These are phyloP conservation scores for Aromia moschata DNA, from an alignment of 2,888 invertebrate species.

Conservation along the genomic window DNA sequence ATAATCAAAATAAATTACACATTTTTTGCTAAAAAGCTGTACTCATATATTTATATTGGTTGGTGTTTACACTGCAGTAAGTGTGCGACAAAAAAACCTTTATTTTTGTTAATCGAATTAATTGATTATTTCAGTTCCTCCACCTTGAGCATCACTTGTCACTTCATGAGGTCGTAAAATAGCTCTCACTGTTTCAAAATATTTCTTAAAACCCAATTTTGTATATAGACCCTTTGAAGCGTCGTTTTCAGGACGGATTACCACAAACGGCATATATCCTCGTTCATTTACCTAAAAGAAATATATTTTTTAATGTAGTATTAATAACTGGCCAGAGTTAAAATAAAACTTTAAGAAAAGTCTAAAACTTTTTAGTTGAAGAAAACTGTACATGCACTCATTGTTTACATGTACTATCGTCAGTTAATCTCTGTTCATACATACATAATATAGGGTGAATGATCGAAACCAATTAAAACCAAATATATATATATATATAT, in stretches of 20 bases:
- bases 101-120: too few species aligned
- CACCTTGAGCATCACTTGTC: slow-evolving; percentile 51
- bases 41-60: too few species aligned
- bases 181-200: slow-evolving; percentile 83
- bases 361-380: background rate
- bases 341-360: background rate
- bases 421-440: background rate
- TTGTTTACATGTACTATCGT: background rate
- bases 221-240: slow-evolving; percentile 85
- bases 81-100: too few species aligned
- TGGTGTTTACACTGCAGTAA: too few species aligned
- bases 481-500: too few species aligned
- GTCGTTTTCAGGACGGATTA: slow-evolving; percentile 87
- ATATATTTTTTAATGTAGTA: background rate
- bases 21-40: too few species aligned
- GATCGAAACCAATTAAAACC: too few species aligned
- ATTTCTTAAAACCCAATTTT: slow-evolving; percentile 83
- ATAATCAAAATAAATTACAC: too few species aligned
- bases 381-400: background rate
- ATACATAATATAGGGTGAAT: too few species aligned
- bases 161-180: slow-evolving; percentile 71
- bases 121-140: too few species aligned
- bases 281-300: slow-evolving; percentile 53
- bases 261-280: slow-evolving; percentile 84
- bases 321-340: background rate